A percentile compares a stretch with the other conserved stretches of the same genome.
Conservation (phyloP, 2,113 vertebrate species). For the Henicopernis longicauda region DNA sequence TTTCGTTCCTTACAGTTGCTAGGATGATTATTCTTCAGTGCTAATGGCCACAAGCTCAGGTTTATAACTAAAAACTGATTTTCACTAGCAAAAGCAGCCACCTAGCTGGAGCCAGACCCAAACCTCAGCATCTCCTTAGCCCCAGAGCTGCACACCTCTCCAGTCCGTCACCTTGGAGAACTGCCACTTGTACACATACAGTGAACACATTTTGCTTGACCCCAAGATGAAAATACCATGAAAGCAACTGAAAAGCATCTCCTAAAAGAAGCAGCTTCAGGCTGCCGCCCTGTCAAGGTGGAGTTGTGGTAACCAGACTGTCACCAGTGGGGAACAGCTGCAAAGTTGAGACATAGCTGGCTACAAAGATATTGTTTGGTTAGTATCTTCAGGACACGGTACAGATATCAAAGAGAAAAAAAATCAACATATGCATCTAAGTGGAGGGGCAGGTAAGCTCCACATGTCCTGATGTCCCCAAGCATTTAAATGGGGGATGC, state of each 20-base stretch:
- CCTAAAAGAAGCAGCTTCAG: neutral
- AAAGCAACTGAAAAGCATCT: neutral
- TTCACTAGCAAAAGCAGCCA: neutral
- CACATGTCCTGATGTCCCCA: neutral
- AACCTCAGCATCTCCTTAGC: neutral
- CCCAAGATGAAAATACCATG: neutral
- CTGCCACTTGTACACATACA: neutral
- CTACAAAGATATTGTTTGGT: neutral
- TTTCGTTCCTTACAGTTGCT: neutral
- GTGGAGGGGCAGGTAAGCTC: neutral
- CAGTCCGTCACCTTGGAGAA: neutral
- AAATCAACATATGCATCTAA: neutral
- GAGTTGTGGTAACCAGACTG: neutral
- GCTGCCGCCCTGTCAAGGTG: accelerated
- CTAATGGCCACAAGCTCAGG: neutral
- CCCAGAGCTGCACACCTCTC: neutral
- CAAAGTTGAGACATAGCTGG: neutral
- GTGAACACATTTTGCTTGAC: neutral
- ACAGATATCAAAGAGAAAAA: neutral
- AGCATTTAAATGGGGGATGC: accelerated
- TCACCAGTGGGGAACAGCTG: neutral
- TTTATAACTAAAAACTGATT: neutral
- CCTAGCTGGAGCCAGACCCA: neutral
- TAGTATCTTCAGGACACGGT: neutral
- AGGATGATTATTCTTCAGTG: neutral